These are phyloP conservation scores for Lepidocolaptes lacrymiger DNA, from an alignment of 2,797 vertebrate species.

Conservation along the genomic window DNA sequence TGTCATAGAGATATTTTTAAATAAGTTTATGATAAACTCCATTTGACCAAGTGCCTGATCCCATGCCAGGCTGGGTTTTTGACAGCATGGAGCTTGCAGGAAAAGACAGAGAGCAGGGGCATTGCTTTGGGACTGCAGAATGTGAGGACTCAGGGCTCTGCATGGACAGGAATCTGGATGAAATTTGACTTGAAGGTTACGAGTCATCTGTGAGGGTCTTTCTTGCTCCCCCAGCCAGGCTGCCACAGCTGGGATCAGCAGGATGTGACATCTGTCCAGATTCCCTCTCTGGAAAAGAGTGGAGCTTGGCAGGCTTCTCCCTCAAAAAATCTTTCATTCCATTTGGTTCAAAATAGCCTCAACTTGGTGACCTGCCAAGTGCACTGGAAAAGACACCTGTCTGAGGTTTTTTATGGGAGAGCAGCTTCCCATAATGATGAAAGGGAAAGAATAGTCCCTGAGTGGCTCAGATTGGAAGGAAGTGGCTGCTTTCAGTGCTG, in stretches of 20 bases:
- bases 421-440: neutral
- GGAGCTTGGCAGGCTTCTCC: conserved; percentile 38
- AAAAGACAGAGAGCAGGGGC: neutral
- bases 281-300: neutral
- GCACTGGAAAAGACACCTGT: conserved; percentile 39
- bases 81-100: neutral
- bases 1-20: neutral
- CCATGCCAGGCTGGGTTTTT: neutral
- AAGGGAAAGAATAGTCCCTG: neutral
- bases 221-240: neutral
- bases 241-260: conserved; percentile 53
- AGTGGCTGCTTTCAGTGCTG: neutral
- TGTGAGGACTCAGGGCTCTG: neutral
- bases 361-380: conserved; percentile 9
- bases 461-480: neutral
- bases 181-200: neutral
- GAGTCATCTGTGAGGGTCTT: neutral
- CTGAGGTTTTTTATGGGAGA: neutral
- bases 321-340: conserved; percentile 1
- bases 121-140: neutral
- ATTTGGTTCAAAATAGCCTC: conserved; percentile 9
- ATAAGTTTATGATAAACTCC: neutral
- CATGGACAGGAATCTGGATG: neutral
- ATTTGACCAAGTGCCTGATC: neutral
- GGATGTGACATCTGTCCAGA: conserved; percentile 47